Conservation (phyloP, 2,797 vertebrate species). For the Amazona finschi region DNA sequence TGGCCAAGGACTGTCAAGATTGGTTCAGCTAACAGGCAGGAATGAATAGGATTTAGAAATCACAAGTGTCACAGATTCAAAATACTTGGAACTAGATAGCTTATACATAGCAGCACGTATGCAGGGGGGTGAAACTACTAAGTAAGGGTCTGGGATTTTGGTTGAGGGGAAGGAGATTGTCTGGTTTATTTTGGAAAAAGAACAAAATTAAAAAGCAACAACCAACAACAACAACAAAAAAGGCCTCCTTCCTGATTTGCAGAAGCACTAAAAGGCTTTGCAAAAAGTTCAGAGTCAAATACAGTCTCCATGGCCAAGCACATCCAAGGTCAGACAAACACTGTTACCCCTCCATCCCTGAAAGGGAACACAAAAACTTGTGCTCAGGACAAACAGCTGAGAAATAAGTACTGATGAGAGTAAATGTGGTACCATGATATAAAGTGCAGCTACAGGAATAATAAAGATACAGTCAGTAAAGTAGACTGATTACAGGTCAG, state of each 20-base stretch:
- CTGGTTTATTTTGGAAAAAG: neutral
- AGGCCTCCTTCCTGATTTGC: neutral
- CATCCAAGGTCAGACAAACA: rapidly evolving
- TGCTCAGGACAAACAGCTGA: rapidly evolving
- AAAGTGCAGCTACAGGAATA: neutral
- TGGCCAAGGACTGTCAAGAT: neutral
- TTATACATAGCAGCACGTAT: neutral
- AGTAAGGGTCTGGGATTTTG: neutral
- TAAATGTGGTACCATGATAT: rapidly evolving
- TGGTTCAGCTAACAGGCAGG: neutral
- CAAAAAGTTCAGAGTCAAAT: neutral
- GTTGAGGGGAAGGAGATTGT: neutral
- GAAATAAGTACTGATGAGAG: neutral
- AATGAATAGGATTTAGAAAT: neutral
- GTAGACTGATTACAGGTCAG: neutral
- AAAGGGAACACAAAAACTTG: neutral
- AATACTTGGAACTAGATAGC: neutral
- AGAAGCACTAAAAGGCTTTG: neutral
- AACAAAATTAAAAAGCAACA: neutral
- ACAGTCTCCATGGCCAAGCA: neutral
- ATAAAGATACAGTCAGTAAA: neutral
- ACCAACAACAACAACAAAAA: neutral
- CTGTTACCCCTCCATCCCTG: too few species aligned
- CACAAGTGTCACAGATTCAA: neutral
- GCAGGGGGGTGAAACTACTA: neutral